Evolutionary conservation across 2,113 vertebrate species (phyloP).

Genomic region (Synodontis membranacea): DNA sequence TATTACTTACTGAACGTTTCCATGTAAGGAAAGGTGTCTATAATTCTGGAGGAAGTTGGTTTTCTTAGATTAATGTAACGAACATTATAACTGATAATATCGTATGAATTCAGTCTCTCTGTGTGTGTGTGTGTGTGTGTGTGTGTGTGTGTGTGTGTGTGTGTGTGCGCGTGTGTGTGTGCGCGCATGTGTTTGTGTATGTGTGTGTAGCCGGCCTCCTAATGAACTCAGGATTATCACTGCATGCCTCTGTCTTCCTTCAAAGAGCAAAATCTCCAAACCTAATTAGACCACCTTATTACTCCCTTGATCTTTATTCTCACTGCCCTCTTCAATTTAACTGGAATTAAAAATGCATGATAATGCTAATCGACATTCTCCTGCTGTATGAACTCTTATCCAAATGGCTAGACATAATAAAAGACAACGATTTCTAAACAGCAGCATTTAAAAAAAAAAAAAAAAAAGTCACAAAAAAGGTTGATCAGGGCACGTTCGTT

Average conservation of each 20-base stretch:
- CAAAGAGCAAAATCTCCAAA: slow-evolving; percentile 40
- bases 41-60: background rate
- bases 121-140: no score
- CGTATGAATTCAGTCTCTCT: background rate
- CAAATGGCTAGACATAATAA: background rate
- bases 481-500: background rate
- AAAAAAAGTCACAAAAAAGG: background rate
- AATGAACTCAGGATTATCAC: slow-evolving; percentile 49
- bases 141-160: background rate
- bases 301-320: slow-evolving; percentile 15
- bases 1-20: background rate
- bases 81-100: background rate
- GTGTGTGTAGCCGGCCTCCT: slow-evolving; percentile 1
- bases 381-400: background rate
- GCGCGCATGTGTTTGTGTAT: no score
- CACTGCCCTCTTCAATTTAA: slow-evolving; percentile 2
- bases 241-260: slow-evolving; percentile 41
- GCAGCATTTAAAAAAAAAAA: background rate
- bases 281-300: slow-evolving; percentile 35
- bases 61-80: background rate
- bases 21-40: background rate
- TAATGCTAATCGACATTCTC: background rate
- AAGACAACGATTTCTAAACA: background rate
- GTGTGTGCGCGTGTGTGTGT: slow-evolving; percentile 22
- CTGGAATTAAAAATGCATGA: slow-evolving; percentile 30